Base-by-base conservation (phyloP, 2,888 invertebrate species). In the Pogonocherus hispidulus region DNA sequence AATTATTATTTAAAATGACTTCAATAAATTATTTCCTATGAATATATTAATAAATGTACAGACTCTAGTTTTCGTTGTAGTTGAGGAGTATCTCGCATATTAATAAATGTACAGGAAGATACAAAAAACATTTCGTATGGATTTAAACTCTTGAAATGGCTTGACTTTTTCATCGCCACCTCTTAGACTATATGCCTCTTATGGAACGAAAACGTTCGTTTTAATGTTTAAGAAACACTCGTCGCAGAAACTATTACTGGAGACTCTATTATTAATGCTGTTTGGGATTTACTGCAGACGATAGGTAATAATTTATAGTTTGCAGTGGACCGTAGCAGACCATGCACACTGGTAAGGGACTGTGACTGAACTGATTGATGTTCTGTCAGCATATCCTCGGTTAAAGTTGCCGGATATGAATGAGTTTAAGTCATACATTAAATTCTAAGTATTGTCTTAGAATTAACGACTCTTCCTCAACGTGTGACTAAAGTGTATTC, bases 391-490 rank as follows among this genome's bases (percentile, higher is more conserved):
- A 20, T 60, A 44, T 49, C 60, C 35, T 20, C 60, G 16, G 32
- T 49, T 60, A 60, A 49, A 49, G 37, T 35, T 60, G 32, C 27
- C 60, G 32, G 60, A 60, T 60, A 60, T 49, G 60, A 60, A 60
- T 60, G 49, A 49, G 60, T 60, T 18, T 14, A 47, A 60, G 49
- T 22, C 27, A 35, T 16, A 47, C 8, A 49, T 60, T 49, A 60
- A 47, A 60, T 60, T 49, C 32, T 49, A 11, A 49, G 35, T 49
- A 32, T 32, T 59, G 9, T n/a, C 32, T 27, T 27, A 52, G 6
- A 9, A 27, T 52, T 27, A 52, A 27, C 16, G 5, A 16, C 27
- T 41, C 41, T 41, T n/a, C 16, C 16, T 3, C 14, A 41, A 3
- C 37, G 2, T 37, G 11, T 37, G 4, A 37, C 6, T 11, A 5